These are phyloP conservation scores for Alviniconcha strummeri DNA, from an alignment of 2,888 invertebrate genomes.

Conservation along the genomic window DNA sequence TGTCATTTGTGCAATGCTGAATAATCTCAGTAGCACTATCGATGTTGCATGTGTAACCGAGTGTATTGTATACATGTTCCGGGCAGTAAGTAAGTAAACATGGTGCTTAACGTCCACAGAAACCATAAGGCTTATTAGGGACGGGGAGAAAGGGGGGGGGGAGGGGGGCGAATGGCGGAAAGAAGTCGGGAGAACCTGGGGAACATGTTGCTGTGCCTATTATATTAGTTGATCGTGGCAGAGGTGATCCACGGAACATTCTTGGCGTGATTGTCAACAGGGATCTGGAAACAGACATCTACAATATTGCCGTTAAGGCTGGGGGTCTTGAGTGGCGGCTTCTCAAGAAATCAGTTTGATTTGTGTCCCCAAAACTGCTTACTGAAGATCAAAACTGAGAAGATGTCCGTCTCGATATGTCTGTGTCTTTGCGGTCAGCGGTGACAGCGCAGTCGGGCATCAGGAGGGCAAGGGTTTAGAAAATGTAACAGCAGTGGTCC, in stretches of 20 bases:
- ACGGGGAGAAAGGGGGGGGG: no score
- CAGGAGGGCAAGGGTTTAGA: neutral
- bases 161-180: conserved; percentile 28
- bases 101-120: no score
- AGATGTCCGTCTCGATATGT: no score
- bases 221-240: conserved; percentile 17
- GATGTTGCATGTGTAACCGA: no score
- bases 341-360: conserved; percentile 20
- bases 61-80: no score
- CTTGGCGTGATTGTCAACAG: conserved; percentile 19
- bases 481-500: conserved; percentile 11
- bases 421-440: no score
- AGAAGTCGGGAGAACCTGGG: conserved; percentile 21
- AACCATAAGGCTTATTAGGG: no score
- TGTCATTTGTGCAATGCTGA: no score
- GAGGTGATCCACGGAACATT: conserved; percentile 26
- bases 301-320: neutral
- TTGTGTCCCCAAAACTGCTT: neutral
- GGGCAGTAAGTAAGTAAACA: no score
- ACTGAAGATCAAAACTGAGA: no score
- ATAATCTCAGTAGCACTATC: no score
- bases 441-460: neutral
- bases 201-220: conserved; percentile 32
- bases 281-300: neutral
- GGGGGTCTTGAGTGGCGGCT: conserved; percentile 12